Evolutionary conservation across 2,797 vertebrate species (phyloP).

Genomic region (Paguma larvata): DNA sequence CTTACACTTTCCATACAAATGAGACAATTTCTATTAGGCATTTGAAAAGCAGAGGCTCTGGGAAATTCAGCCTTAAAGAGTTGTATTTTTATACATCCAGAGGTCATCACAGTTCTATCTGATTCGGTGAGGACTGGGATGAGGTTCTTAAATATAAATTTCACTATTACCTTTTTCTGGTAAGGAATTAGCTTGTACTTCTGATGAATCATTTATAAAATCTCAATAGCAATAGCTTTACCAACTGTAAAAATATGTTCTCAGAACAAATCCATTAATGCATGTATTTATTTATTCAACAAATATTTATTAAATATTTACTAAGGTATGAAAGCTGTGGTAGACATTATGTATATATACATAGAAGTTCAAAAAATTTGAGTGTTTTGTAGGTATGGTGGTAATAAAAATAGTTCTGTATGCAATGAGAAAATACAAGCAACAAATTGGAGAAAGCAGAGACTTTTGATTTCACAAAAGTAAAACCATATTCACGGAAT

Average conservation of each 20-base stretch:
- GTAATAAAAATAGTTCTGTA: background rate
- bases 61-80: background rate
- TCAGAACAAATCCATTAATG: background rate
- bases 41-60: conserved; percentile 16
- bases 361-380: conserved; percentile 32
- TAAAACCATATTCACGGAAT: background rate
- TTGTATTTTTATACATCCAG: background rate
- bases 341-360: background rate
- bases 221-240: background rate
- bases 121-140: background rate
- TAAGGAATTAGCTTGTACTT: background rate
- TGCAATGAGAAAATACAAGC: background rate
- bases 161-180: background rate
- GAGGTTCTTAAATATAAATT: background rate
- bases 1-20: conserved; percentile 36
- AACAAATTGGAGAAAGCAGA: background rate
- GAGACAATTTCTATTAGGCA: conserved; percentile 58
- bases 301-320: conserved; percentile 39
- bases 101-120: background rate
- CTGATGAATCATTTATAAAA: background rate
- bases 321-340: background rate
- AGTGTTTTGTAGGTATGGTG: background rate
- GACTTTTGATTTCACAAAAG: background rate
- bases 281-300: background rate
- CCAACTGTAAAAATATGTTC: background rate